Evolutionary conservation across 2,113 vertebrate species (phyloP).

Genomic region (Ochotona curzoniae): DNA sequence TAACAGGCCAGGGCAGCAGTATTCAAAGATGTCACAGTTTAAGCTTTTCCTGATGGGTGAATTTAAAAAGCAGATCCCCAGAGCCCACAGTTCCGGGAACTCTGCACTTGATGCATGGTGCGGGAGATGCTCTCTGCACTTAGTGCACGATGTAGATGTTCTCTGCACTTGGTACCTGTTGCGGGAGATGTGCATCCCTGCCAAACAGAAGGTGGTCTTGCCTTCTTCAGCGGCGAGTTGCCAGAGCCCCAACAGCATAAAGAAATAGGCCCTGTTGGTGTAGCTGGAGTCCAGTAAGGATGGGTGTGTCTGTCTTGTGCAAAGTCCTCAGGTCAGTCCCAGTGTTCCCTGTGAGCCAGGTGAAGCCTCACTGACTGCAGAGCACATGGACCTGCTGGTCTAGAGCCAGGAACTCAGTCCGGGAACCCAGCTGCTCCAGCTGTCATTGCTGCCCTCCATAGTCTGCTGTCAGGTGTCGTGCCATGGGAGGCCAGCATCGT

Average conservation of each 20-base stretch:
- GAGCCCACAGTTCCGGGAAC: not conserved
- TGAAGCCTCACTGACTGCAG: not conserved
- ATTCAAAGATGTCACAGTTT: conserved; percentile 68
- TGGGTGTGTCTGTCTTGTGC: not conserved
- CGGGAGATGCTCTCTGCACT: not conserved
- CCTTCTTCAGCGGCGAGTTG: not conserved
- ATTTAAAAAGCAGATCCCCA: conserved; percentile 49
- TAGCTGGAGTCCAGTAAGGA: not conserved
- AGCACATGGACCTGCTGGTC: not conserved
- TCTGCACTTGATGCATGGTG: not conserved
- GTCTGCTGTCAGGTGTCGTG: too few species aligned
- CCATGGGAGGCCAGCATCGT: too few species aligned
- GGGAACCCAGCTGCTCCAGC: too few species aligned
- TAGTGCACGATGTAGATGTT: not conserved
- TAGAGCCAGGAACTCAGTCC: too few species aligned
- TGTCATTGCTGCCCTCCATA: too few species aligned
- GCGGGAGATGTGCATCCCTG: not conserved
- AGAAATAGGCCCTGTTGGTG: not conserved
- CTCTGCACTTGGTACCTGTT: not conserved
- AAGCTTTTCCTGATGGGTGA: conserved; percentile 39
- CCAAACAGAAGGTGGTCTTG: not conserved
- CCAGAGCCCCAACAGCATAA: not conserved
- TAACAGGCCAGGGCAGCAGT: conserved; percentile 51
- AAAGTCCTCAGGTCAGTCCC: not conserved
- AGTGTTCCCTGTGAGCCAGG: not conserved